Evolutionary conservation across 2,888 invertebrate genomes (phyloP).

Genomic region (Lapara coniferarum): DNA sequence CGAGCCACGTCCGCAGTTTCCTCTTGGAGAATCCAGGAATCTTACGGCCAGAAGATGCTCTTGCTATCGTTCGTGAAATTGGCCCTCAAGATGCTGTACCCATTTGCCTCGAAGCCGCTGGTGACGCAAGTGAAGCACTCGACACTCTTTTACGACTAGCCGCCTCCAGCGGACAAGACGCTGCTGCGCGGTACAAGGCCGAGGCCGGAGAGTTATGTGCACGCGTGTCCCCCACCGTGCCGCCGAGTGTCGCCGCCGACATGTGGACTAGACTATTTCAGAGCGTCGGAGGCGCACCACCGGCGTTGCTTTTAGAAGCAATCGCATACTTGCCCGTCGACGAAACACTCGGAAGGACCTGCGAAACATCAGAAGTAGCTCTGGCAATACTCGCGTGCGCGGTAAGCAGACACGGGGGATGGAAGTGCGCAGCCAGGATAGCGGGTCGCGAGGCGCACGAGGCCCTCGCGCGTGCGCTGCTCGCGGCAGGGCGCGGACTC

Average conservation of each 20-base stretch:
- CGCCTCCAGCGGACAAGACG: constrained; percentile 38
- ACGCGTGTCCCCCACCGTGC: constrained; percentile 58
- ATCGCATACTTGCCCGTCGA: constrained; percentile 62
- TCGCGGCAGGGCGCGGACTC: constrained; percentile 57
- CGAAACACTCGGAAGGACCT: constrained; percentile 53
- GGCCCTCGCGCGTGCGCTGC: constrained; percentile 59
- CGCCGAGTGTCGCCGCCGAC: constrained; percentile 50
- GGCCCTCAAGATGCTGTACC: constrained; percentile 66
- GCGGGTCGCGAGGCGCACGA: constrained; percentile 59
- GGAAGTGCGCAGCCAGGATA: constrained; percentile 51
- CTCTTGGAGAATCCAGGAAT: constrained; percentile 59
- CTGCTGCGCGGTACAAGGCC: constrained; percentile 42
- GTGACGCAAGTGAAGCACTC: constrained; percentile 68
- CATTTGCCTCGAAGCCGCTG: constrained; percentile 68
- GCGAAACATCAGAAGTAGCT: constrained; percentile 54
- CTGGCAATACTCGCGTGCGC: constrained; percentile 51
- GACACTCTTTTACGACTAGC: constrained; percentile 58
- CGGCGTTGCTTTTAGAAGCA: constrained; percentile 63
- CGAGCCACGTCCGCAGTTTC: constrained; percentile 57
- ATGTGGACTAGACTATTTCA: constrained; percentile 61
- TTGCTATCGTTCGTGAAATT: constrained; percentile 57
- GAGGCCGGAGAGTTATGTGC: constrained; percentile 63
- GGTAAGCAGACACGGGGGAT: constrained; percentile 46
- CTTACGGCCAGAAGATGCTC: constrained; percentile 72
- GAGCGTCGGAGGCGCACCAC: constrained; percentile 49